These are phyloP conservation scores for Diadophis punctatus DNA, from an alignment of 2,113 vertebrate genomes.

Conservation along the genomic window DNA sequence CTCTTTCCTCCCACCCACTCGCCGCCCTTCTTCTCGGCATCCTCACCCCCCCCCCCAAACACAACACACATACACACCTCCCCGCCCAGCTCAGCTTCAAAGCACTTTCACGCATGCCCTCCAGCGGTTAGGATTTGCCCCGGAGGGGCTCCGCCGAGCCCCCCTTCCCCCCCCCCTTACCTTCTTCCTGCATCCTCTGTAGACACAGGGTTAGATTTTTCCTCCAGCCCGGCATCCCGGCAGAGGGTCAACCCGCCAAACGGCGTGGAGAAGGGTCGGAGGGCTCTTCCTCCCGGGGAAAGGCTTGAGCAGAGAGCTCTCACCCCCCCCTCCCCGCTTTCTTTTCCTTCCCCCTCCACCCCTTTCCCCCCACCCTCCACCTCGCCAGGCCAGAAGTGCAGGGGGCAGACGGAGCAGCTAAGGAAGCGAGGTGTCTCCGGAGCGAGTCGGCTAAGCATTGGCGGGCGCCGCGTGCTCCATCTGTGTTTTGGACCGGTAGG, in stretches of 20 bases:
- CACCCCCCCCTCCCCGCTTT: background rate
- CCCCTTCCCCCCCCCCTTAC: constrained; percentile 61
- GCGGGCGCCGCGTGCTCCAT: constrained; percentile 8
- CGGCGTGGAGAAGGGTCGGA: background rate
- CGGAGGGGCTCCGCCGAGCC: background rate
- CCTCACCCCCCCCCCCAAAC: no score
- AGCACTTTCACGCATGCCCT: background rate
- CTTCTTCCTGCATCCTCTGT: constrained; percentile 83
- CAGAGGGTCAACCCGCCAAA: constrained; percentile 7
- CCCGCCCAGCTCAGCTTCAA: background rate
- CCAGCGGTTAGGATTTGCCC: background rate
- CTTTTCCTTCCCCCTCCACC: background rate
- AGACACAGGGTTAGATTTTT: constrained; percentile 79
- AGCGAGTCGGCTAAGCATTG: constrained; percentile 3
- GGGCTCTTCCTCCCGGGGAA: background rate
- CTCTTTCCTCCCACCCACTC: background rate
- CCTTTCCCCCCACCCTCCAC: background rate
- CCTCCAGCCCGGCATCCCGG: constrained; percentile 82
- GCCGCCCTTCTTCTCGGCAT: background rate
- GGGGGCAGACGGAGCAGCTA: constrained; percentile 43
- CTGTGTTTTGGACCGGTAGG: constrained; percentile 7
- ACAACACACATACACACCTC: no score
- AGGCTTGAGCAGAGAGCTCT: background rate
- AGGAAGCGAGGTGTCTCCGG: constrained; percentile 15
- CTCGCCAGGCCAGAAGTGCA: constrained; percentile 20